phyloP scores from a whole-genome alignment of 2,797 vertebrate species.

The Pipistrellus pipistrellus region DNA sequence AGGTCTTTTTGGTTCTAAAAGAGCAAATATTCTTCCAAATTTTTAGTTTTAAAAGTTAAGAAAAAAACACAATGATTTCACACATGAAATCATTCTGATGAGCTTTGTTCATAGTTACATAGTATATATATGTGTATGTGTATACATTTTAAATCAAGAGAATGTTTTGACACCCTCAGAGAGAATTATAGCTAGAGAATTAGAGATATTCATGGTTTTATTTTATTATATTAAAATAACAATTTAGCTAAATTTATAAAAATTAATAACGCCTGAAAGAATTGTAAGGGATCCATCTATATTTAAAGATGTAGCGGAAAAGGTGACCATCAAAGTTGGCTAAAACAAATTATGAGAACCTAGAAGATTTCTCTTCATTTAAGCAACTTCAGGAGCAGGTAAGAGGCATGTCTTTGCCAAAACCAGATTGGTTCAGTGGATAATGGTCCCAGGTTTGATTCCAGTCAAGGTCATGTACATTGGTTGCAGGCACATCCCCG shows the following conservation, averaged over 20 bases:
- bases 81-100: background rate
- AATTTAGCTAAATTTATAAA: slow-evolving; percentile 35
- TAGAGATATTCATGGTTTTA: background rate
- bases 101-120: background rate
- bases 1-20: background rate
- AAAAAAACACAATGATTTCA: background rate
- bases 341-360: background rate
- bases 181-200: background rate
- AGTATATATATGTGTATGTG: background rate
- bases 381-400: background rate
- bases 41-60: slow-evolving; percentile 9
- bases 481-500: too few species aligned
- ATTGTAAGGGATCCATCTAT: background rate
- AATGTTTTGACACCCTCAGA: background rate
- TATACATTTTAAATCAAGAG: background rate
- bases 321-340: background rate
- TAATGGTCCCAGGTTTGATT: too few species aligned
- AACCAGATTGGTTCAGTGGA: too few species aligned
- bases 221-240: slow-evolving; percentile 32
- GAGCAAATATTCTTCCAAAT: background rate
- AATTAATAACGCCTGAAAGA: background rate
- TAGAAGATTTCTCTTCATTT: background rate
- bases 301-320: background rate
- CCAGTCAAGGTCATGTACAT: too few species aligned
- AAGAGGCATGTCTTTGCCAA: background rate